Conservation (phyloP, 2,113 vertebrate genomes). For the Passer montanus region DNA sequence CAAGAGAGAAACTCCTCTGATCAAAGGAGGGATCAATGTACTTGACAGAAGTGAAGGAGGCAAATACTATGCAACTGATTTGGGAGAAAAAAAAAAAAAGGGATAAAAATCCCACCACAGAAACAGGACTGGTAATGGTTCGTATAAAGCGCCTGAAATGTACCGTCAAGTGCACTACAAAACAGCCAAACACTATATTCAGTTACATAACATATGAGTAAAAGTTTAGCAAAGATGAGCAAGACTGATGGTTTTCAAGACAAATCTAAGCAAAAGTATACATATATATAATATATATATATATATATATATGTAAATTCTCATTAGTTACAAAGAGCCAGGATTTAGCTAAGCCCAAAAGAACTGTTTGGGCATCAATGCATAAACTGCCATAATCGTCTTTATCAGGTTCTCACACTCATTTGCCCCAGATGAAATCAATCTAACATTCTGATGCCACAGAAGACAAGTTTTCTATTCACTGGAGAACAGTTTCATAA, state of each 20-base stretch:
- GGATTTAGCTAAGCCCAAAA: background rate
- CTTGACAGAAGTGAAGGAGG: background rate
- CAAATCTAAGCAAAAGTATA: background rate
- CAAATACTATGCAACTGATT: background rate
- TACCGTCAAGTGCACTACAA: background rate
- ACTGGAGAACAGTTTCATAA: background rate
- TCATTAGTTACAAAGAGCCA: background rate
- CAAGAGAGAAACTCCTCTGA: background rate
- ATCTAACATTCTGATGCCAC: background rate
- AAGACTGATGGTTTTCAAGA: background rate
- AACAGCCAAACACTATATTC: background rate
- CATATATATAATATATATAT: background rate
- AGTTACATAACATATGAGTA: background rate
- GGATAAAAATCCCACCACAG: background rate
- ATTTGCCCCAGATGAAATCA: background rate
- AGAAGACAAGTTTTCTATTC: background rate
- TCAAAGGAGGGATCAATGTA: background rate
- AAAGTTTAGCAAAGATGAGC: background rate
- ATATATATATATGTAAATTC: background rate
- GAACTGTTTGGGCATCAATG: background rate
- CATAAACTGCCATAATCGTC: background rate
- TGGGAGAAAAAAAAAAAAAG: no score
- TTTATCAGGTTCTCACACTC: background rate
- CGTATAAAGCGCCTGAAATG: background rate
- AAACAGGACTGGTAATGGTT: background rate